A percentile compares a stretch with the other conserved stretches of the same genome.
These are phyloP conservation scores for Dasysyrphus tricinctus DNA, from an alignment of 2,888 invertebrate genomes.

Conservation along the genomic window DNA sequence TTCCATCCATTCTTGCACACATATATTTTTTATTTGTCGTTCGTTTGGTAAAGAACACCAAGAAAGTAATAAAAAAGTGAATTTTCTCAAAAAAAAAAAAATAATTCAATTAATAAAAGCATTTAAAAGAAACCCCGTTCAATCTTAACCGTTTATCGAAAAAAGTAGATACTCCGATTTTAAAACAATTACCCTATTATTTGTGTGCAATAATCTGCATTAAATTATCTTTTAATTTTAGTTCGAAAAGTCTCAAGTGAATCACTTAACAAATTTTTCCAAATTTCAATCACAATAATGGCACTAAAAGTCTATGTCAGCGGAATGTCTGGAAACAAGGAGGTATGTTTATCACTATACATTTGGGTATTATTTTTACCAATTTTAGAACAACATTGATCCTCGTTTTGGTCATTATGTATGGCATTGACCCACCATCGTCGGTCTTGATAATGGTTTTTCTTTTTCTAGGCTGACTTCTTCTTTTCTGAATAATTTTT, in stretches of 20 bases:
- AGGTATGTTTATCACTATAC: conserved; percentile 86
- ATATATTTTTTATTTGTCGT: conserved; percentile 66
- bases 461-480: conserved; percentile 50
- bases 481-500: conserved; percentile 56
- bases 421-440: conserved; percentile 72
- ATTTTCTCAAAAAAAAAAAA: conserved; percentile 23
- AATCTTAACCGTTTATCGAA: background rate
- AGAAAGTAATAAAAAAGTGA: conserved; percentile 38
- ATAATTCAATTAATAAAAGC: conserved; percentile 39
- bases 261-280: conserved; percentile 54
- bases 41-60: conserved; percentile 57
- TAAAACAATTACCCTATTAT: background rate
- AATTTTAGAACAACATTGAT: conserved; percentile 45
- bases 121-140: conserved; percentile 31
- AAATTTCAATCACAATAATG: conserved; percentile 85
- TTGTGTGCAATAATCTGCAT: conserved; percentile 18
- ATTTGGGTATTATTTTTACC: conserved; percentile 26
- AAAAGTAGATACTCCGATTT: background rate
- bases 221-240: conserved; percentile 33
- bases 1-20: conserved; percentile 37
- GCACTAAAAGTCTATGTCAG: conserved; percentile 96
- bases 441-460: conserved; percentile 62
- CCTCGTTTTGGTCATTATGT: conserved; percentile 64
- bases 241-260: conserved; percentile 63
- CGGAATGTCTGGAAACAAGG: conserved; percentile 96